Base-by-base conservation (phyloP, 2,797 vertebrate species). In the Champsocephalus esox region DNA sequence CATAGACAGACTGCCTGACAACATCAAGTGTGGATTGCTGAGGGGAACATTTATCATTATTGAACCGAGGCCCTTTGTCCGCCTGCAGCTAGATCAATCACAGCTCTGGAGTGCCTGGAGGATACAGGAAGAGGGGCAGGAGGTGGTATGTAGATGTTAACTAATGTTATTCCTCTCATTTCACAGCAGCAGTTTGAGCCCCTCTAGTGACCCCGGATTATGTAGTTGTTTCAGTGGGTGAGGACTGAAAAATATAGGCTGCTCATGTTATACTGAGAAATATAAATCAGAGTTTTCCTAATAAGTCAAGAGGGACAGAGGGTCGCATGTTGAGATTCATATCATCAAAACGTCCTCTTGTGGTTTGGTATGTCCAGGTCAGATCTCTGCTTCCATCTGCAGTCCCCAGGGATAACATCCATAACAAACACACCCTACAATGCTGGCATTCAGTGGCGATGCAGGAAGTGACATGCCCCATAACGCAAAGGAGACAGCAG, bases 21-120 rank as follows among this genome's bases (percentile, higher is more conserved):
- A 79, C 73, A 83, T 76, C 41, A 75, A 92, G 63, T 51, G 48
- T 73, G 65, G 70, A 82, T 69, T 16, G 70, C 24, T 5, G 19
- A 49, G 57, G 28, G 56, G 71, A 73, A 80, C 78, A 75, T 84
- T 81, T 79, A 67, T 88, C 82, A 70, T 75, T 67, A 78, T 79
- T 81, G 81, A 86, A 79, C 45, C 0, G 21, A 34, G 56, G 67
- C 57, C 46, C 73, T 66, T 70, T 59, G 48, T 70, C 70, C 10
- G 24, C 55, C 58, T 64, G 69, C 72, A 76, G 16, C 57, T 61
- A 16, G 41, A 86, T 91, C 82, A 84, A 81, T 92, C 70, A 72
- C 38, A 52, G 73, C 38, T 63, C 75, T 44, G 11, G 77, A 81
- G 73, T 19, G 57, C 45, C 34, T 6, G 41, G 48, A 63, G 73